phyloP scores from a whole-genome alignment of 2,113 vertebrate species.

The Dicerorhinus sumatrensis region DNA sequence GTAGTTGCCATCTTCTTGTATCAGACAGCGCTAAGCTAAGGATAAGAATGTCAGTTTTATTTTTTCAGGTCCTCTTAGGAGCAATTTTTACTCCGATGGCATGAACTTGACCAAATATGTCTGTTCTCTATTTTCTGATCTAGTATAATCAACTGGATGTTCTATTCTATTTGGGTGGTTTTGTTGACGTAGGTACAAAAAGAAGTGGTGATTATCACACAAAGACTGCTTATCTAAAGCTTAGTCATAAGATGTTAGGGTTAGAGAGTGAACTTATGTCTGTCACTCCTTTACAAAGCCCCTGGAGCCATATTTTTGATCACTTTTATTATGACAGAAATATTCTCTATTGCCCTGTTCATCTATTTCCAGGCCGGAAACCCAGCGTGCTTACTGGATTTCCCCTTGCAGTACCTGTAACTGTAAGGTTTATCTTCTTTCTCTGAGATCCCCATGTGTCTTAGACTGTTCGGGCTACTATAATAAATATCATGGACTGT shows the following conservation, averaged over 20 bases:
- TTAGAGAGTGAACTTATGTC: background rate
- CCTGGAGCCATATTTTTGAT: background rate
- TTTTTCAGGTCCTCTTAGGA: slow-evolving; percentile 39
- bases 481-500: background rate
- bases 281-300: background rate
- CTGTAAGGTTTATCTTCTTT: background rate
- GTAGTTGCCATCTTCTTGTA: background rate
- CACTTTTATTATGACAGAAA: background rate
- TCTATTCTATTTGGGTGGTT: background rate
- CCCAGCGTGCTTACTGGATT: background rate
- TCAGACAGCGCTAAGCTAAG: slow-evolving; percentile 14
- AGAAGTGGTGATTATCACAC: background rate
- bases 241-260: background rate
- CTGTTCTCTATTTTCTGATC: slow-evolving; percentile 6
- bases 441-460: background rate
- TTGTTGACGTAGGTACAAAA: background rate
- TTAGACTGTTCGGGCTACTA: background rate
- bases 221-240: background rate
- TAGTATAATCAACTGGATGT: background rate
- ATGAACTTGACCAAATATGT: background rate
- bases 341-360: background rate
- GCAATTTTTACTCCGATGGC: background rate
- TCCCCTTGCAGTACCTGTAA: background rate
- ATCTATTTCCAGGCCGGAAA: background rate
- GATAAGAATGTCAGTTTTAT: slow-evolving; percentile 32